phyloP scores from a whole-genome alignment of 2,113 vertebrate genomes.

The Engystomops pustulosus region DNA sequence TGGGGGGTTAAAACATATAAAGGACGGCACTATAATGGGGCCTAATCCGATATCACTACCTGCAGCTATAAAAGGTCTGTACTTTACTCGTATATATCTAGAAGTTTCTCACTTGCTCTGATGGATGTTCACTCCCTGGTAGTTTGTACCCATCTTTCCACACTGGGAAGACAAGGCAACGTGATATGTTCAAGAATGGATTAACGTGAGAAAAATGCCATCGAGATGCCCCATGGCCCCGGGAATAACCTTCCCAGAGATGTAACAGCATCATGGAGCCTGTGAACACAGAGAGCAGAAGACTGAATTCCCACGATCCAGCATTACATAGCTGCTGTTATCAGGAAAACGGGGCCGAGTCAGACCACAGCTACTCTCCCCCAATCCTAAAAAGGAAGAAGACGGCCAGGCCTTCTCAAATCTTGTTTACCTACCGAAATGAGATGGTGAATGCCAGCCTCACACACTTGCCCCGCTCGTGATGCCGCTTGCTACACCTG shows the following conservation, averaged over 20 bases:
- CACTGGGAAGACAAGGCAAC: neutral
- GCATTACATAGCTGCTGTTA: slow-evolving; percentile 39
- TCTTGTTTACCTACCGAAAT: slow-evolving; percentile 39
- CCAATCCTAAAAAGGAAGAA: slow-evolving; percentile 47
- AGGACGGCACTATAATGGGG: too few species aligned
- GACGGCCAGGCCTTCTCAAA: neutral
- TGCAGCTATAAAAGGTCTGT: too few species aligned
- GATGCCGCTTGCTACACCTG: neutral
- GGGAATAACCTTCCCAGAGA: slow-evolving; percentile 58
- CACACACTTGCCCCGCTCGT: neutral
- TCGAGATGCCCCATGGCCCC: slow-evolving; percentile 53
- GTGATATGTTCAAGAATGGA: neutral
- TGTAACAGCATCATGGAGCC: slow-evolving; percentile 38
- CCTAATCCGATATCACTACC: too few species aligned
- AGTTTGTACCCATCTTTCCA: neutral
- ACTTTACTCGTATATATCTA: too few species aligned
- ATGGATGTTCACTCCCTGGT: neutral
- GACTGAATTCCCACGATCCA: slow-evolving; percentile 54
- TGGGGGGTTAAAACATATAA: too few species aligned
- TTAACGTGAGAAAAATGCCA: slow-evolving; percentile 58
- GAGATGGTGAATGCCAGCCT: neutral
- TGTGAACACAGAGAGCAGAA: slow-evolving; percentile 32
- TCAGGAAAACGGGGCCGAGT: slow-evolving; percentile 27
- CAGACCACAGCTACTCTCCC: neutral
- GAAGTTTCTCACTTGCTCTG: neutral